These are phyloP conservation scores for Terrapene triunguis DNA, from an alignment of 2,113 vertebrate species.

Conservation along the genomic window DNA sequence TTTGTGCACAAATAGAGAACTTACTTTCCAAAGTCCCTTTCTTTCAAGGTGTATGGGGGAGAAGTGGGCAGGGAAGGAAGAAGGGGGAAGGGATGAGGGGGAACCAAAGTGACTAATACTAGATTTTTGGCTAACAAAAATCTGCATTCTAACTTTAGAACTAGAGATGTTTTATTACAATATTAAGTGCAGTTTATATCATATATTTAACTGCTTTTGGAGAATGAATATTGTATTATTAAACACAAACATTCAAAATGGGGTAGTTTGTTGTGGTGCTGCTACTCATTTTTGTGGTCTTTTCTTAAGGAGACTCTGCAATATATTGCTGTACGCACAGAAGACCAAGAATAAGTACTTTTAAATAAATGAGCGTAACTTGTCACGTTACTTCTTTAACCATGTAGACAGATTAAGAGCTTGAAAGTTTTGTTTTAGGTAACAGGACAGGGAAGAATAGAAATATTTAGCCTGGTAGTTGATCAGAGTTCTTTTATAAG, in stretches of 20 bases:
- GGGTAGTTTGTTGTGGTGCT: not conserved
- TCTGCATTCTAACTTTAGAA: not conserved
- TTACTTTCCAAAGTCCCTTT: not conserved
- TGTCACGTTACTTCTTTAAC: not conserved
- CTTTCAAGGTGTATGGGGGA: not conserved
- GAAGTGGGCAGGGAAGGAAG: not conserved
- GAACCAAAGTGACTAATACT: not conserved
- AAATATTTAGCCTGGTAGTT: not conserved
- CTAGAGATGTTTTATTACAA: not conserved
- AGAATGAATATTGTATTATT: not conserved
- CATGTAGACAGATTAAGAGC: not conserved
- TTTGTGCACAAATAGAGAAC: not conserved
- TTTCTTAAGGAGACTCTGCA: not conserved
- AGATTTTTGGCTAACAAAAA: not conserved
- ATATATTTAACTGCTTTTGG: not conserved
- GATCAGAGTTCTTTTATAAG: not conserved
- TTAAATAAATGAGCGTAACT: not conserved
- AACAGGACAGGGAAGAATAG: rapidly evolving
- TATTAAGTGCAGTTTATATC: not conserved
- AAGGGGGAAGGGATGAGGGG: not conserved
- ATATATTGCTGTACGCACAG: not conserved
- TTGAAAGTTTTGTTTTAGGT: not conserved
- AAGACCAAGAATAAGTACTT: not conserved
- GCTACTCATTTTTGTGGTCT: not conserved
- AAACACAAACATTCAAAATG: not conserved